A percentile compares a stretch with the other conserved stretches of the same genome.
Conservation (phyloP, 35 echinoderm and acorn worm species). For the Patiria miniata region DNA sequence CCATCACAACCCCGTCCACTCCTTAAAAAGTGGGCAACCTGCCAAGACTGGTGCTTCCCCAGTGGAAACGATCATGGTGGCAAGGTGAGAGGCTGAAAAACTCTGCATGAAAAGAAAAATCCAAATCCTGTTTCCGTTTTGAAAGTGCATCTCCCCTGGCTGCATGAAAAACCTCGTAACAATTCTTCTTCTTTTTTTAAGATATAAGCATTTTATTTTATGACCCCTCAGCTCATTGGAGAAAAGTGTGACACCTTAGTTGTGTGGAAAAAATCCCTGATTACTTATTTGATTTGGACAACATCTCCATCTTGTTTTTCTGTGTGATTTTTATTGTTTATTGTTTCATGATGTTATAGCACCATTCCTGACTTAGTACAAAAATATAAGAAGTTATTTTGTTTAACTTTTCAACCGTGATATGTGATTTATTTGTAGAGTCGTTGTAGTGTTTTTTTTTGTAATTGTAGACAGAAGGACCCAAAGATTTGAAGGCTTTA, state of each 20-base stretch:
- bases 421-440: no score
- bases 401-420: no score
- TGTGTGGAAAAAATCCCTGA: no score
- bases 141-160: not conserved
- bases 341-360: no score
- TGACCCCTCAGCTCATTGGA: not conserved
- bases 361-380: no score
- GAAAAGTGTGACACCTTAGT: not conserved
- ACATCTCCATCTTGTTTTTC: no score
- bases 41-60: slow-evolving; percentile 44
- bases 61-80: slow-evolving; percentile 83
- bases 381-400: no score
- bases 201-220: not conserved
- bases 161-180: not conserved
- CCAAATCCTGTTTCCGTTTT: not conserved
- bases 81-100: slow-evolving; percentile 56
- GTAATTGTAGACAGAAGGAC: no score
- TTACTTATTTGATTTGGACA: no score
- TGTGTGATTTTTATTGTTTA: no score
- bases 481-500: no score
- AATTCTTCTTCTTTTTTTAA: not conserved
- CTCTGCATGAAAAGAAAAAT: not conserved
- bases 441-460: no score
- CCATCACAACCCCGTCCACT: not conserved
- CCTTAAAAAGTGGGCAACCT: slow-evolving; percentile 19